Conservation (phyloP, 2,888 invertebrate genomes). For the Blastobasis lacticolella region DNA sequence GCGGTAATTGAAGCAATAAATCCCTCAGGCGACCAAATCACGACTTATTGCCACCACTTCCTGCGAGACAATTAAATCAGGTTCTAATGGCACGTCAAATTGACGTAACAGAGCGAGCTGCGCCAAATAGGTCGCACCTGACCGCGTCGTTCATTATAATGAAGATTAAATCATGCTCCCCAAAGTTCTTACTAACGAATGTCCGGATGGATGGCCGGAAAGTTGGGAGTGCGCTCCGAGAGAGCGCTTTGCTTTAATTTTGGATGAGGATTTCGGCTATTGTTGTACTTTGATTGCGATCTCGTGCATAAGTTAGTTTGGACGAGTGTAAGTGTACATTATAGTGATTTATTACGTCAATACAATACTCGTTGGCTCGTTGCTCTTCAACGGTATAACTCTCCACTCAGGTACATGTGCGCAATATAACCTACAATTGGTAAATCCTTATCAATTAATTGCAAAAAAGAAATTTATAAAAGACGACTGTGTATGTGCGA, state of each 20-base stretch:
- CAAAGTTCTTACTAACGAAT: constrained; percentile 21
- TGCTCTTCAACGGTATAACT: too few relatives aligned
- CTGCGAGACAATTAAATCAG: constrained; percentile 41
- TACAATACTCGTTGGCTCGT: constrained; percentile 3
- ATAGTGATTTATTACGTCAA: too few relatives aligned
- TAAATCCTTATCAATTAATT: too few relatives aligned
- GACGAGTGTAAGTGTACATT: too few relatives aligned
- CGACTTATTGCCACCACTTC: constrained; percentile 37
- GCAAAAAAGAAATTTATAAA: too few relatives aligned
- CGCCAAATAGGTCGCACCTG: constrained; percentile 24
- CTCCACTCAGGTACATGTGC: too few relatives aligned
- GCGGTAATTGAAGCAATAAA: constrained; percentile 37
- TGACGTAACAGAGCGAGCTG: constrained; percentile 10
- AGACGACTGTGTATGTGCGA: too few relatives aligned
- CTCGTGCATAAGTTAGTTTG: too few relatives aligned
- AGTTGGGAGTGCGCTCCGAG: neutral
- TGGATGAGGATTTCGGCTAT: too few relatives aligned
- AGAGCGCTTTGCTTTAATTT: too few relatives aligned
- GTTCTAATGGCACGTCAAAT: constrained; percentile 27
- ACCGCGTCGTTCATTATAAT: constrained; percentile 23
- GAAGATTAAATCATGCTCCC: constrained; percentile 25
- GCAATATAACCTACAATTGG: too few relatives aligned
- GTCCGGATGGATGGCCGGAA: neutral
- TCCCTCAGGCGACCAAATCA: constrained; percentile 32
- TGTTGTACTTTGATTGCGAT: too few relatives aligned